These are phyloP conservation scores for Ammodytes marinus DNA, from an alignment of 2,113 vertebrate species.

Conservation along the genomic window DNA sequence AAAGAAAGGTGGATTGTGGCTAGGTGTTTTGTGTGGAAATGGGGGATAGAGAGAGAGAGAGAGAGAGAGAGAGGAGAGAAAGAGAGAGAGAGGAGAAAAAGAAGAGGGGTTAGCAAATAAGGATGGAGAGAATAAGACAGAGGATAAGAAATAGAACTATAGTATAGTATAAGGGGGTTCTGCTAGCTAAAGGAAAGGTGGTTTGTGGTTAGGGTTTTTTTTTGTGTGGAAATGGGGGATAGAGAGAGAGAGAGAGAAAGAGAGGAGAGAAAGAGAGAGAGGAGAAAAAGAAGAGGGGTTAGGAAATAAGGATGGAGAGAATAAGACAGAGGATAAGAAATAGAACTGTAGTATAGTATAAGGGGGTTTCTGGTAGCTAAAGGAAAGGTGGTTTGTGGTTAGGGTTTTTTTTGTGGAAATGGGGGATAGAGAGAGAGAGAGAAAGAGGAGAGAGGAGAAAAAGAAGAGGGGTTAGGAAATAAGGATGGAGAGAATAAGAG, in stretches of 20 bases:
- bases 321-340: constrained; percentile 56
- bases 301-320: constrained; percentile 86
- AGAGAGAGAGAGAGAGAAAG: constrained; percentile 37
- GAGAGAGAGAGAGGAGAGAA: constrained; percentile 59
- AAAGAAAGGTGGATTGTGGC: constrained; percentile 41
- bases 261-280: constrained; percentile 52
- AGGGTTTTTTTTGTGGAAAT: no score
- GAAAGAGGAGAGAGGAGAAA: no score
- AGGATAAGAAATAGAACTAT: constrained; percentile 26
- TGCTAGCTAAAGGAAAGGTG: no score
- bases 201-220: no score
- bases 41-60: constrained; percentile 56
- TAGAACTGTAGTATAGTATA: no score
- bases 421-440: no score
- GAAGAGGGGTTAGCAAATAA: constrained; percentile 84
- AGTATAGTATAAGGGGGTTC: no score
- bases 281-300: constrained; percentile 70
- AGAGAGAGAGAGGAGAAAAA: constrained; percentile 44
- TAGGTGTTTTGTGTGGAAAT: constrained; percentile 59
- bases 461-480: no score
- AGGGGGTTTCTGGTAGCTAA: no score
- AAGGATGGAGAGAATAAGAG: no score
- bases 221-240: no score
- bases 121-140: constrained; percentile 76
- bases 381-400: no score